Conservation (phyloP, 2,797 vertebrate genomes). For the Pangasius larnaudii region DNA sequence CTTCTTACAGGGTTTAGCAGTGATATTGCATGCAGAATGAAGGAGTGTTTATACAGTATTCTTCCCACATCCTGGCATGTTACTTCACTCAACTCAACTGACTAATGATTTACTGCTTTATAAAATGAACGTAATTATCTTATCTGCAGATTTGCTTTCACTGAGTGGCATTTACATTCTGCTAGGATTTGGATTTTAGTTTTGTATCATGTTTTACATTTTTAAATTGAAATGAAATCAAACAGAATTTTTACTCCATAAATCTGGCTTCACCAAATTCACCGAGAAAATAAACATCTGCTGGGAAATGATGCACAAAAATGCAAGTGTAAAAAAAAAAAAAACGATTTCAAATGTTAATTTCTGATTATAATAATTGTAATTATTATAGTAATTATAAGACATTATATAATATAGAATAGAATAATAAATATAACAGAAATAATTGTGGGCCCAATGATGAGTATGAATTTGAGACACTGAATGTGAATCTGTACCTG, state of each 20-base stretch:
- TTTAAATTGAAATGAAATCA: neutral
- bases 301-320: neutral
- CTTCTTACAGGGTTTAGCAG: neutral
- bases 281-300: neutral
- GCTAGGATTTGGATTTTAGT: neutral
- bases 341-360: accelerated
- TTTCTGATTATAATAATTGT: neutral
- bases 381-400: neutral
- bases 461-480: neutral
- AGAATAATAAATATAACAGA: neutral
- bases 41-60: neutral
- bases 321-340: neutral
- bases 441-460: neutral
- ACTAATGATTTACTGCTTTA: neutral
- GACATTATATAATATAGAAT: neutral
- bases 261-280: neutral
- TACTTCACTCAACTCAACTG: neutral
- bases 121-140: neutral
- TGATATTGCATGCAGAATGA: neutral
- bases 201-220: neutral
- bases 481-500: neutral
- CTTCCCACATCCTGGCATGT: neutral
- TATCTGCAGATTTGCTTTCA: no score
- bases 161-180: neutral
- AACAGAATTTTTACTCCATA: neutral